These are phyloP conservation scores for Drosophila navojoa DNA, from an alignment of 1,140 invertebrate genomes.

Conservation along the genomic window DNA sequence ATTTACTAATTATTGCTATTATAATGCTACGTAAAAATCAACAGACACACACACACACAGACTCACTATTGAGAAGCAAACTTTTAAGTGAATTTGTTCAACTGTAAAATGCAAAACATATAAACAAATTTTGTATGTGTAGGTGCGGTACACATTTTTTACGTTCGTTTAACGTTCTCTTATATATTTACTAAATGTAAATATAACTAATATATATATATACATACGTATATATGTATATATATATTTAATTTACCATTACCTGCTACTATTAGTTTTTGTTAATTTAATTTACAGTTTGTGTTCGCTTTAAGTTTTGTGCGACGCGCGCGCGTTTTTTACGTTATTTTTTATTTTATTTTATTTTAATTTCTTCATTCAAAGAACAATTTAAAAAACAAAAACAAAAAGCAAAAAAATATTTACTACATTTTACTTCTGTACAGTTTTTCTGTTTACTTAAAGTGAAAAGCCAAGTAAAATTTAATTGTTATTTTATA, in stretches of 20 bases:
- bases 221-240: constrained; percentile 10
- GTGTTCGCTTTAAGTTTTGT: constrained; percentile 69
- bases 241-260: constrained; percentile 48
- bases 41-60: constrained; percentile 26
- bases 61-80: constrained; percentile 28
- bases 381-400: constrained; percentile 17
- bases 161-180: constrained; percentile 51
- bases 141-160: constrained; percentile 36
- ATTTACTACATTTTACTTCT: constrained; percentile 46
- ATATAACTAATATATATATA: constrained; percentile 24
- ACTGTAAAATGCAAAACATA: constrained; percentile 38
- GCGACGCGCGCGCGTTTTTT: constrained; percentile 53
- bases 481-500: constrained; percentile 43
- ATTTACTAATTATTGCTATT: constrained; percentile 65
- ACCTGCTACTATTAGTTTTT: constrained; percentile 74
- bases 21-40: constrained; percentile 28
- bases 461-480: constrained; percentile 51
- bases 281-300: constrained; percentile 76
- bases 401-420: constrained; percentile 2
- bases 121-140: constrained; percentile 30
- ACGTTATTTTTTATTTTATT: constrained; percentile 34
- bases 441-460: constrained; percentile 66
- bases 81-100: constrained; percentile 27
- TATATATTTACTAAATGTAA: constrained; percentile 27
- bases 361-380: constrained; percentile 13